Evolutionary conservation across 2,797 vertebrate genomes (phyloP).

Genomic region (Salarias fasciatus): DNA sequence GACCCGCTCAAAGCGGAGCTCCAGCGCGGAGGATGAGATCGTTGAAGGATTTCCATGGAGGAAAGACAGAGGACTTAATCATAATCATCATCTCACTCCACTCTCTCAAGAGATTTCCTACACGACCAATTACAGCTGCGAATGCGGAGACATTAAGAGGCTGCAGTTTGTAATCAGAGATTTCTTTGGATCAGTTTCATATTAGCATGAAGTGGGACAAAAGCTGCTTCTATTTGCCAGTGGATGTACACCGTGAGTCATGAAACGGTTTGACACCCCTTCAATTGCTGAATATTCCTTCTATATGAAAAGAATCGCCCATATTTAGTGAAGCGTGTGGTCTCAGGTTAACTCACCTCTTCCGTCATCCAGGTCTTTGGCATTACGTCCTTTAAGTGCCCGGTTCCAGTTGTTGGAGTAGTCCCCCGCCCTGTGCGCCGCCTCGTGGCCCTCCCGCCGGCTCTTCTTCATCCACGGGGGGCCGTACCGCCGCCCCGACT

Average conservation of each 20-base stretch:
- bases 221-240: slow-evolving; percentile 17
- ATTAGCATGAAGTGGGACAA: slow-evolving; percentile 19
- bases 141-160: slow-evolving; percentile 31
- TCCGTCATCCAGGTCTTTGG: slow-evolving; percentile 89
- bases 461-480: slow-evolving; percentile 86
- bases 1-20: slow-evolving; percentile 1
- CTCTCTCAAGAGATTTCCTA: slow-evolving; percentile 37
- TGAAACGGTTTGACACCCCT: slow-evolving; percentile 13
- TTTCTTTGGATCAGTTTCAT: slow-evolving; percentile 30
- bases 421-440: slow-evolving; percentile 74
- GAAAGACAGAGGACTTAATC: slow-evolving; percentile 45
- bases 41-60: slow-evolving; percentile 38
- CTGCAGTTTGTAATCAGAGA: slow-evolving; percentile 41
- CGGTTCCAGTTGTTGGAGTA: slow-evolving; percentile 84
- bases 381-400: slow-evolving; percentile 83
- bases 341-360: slow-evolving; percentile 91
- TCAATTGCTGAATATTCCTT: slow-evolving; percentile 12
- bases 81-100: slow-evolving; percentile 50
- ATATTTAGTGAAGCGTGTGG: no score
- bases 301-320: no score
- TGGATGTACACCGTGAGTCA: slow-evolving; percentile 8
- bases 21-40: slow-evolving; percentile 22
- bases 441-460: slow-evolving; percentile 70
- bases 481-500: slow-evolving; percentile 79
- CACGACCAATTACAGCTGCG: slow-evolving; percentile 47